Conservation (phyloP, 2,113 vertebrate species). For the Pollimyrus isidori region DNA sequence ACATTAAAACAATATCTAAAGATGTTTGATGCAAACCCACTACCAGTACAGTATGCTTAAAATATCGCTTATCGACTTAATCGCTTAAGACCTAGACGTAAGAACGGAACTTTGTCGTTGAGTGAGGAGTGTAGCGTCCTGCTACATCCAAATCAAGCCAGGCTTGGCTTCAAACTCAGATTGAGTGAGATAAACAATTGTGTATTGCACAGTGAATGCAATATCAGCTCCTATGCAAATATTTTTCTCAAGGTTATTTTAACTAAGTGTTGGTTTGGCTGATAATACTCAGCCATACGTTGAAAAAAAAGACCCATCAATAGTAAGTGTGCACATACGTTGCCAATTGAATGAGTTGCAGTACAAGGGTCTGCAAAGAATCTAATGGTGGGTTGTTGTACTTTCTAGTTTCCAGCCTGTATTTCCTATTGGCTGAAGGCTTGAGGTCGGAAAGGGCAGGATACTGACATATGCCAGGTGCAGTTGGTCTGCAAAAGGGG, state of each 20-base stretch:
- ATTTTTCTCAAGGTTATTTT: no score
- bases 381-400: background rate
- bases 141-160: background rate
- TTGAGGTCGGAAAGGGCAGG: background rate
- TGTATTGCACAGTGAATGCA: background rate
- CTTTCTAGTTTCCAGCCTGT: background rate
- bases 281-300: background rate
- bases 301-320: background rate
- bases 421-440: background rate
- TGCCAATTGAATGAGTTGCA: background rate
- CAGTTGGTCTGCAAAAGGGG: background rate
- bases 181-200: background rate
- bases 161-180: background rate
- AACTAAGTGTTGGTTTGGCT: no score
- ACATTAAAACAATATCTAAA: no score
- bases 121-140: background rate
- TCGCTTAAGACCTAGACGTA: no score
- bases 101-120: no score
- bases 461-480: background rate
- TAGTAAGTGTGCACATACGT: background rate
- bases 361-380: background rate
- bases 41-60: no score
- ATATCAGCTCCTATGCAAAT: no score
- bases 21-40: no score
- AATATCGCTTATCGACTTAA: no score